Conservation (phyloP, 2,888 invertebrate genomes). For the Philhelius pedissequus region DNA sequence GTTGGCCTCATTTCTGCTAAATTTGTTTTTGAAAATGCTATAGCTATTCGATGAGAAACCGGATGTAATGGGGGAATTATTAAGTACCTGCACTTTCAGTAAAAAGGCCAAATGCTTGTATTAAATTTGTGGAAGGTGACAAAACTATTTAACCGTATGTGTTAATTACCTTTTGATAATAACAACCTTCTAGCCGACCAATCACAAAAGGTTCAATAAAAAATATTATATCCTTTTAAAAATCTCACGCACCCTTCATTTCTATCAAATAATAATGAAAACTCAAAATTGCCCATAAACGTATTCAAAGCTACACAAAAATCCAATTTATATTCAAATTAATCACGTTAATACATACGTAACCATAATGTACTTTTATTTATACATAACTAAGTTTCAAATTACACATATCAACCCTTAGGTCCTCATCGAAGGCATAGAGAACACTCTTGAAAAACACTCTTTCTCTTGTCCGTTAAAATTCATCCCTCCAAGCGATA, state of each 20-base stretch:
- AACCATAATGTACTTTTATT: background rate
- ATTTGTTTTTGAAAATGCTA: too few species aligned
- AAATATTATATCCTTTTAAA: background rate
- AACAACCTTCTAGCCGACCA: background rate
- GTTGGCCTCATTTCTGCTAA: too few species aligned
- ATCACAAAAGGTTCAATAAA: background rate
- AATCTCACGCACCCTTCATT: background rate
- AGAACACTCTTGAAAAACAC: slow-evolving; percentile 14
- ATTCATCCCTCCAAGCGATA: slow-evolving; percentile 25
- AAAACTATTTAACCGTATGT: background rate
- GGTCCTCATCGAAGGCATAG: background rate
- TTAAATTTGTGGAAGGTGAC: too few species aligned
- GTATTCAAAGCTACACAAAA: slow-evolving; percentile 37
- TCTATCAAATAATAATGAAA: background rate
- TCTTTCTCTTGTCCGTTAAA: background rate
- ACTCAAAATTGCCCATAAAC: background rate
- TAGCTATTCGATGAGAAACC: too few species aligned
- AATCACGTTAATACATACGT: slow-evolving; percentile 45
- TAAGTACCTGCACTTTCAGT: too few species aligned
- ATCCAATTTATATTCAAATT: slow-evolving; percentile 68
- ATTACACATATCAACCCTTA: slow-evolving; percentile 62
- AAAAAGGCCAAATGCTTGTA: too few species aligned
- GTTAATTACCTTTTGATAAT: background rate
- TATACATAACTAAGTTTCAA: slow-evolving; percentile 14
- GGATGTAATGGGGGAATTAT: too few species aligned